phyloP scores from a whole-genome alignment of 1,140 invertebrate species.

The Cyclina sinensis region DNA sequence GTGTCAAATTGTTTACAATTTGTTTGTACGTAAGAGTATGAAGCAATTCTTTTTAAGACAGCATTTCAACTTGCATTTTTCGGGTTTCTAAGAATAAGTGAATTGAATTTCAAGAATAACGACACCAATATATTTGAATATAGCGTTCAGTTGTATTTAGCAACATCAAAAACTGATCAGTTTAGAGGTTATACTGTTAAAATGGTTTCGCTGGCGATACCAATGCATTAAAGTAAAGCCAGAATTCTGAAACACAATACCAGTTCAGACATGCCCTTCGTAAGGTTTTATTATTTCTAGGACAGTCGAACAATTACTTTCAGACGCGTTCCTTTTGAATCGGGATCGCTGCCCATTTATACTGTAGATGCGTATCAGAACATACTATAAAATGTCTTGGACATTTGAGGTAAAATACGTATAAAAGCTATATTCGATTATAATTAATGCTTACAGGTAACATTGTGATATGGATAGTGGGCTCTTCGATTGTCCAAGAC shows the following conservation, averaged over 20 bases:
- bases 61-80: conserved; percentile 2
- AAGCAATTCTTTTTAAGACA: background rate
- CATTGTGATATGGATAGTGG: background rate
- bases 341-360: background rate
- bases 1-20: background rate
- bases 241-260: background rate
- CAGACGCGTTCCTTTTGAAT: background rate
- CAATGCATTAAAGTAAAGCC: too few relatives aligned
- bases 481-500: background rate
- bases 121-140: background rate
- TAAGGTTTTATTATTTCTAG: background rate
- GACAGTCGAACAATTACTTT: background rate
- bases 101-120: background rate
- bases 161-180: background rate
- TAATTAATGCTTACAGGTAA: background rate
- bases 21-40: background rate
- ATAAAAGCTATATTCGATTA: background rate
- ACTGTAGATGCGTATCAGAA: background rate
- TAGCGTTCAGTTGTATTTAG: background rate
- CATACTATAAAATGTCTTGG: background rate
- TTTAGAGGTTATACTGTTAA: background rate
- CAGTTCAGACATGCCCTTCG: background rate
- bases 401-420: background rate
- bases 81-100: background rate
- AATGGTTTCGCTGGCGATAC: background rate